Conservation (phyloP, 2,888 invertebrate species). For the Chymomyza amoena region DNA sequence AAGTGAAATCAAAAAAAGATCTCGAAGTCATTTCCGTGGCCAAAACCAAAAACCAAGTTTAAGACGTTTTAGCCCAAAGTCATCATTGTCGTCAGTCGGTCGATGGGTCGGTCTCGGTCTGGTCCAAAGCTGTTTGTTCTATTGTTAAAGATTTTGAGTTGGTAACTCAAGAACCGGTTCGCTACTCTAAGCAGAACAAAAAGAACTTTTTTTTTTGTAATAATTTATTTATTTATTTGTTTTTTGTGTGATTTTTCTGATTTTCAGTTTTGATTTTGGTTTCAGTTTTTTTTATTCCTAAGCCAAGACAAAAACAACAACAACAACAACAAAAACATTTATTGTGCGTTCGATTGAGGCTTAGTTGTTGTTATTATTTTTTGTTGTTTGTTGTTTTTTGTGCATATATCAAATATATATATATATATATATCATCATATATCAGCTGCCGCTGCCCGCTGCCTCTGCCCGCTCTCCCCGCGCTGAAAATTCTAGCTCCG, state of each 20-base stretch:
- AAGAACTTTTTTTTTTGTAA: conserved; percentile 3
- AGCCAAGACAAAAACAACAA: conserved; percentile 16
- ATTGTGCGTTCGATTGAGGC: not conserved
- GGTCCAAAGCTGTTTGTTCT: conserved; percentile 3
- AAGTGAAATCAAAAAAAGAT: conserved; percentile 32
- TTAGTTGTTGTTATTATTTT: conserved; percentile 5
- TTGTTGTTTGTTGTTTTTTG: conserved; percentile 13
- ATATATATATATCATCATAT: conserved; percentile 53
- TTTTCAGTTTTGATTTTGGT: not conserved
- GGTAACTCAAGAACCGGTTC: not conserved
- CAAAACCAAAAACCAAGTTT: conserved; percentile 1
- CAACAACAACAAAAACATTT: no score
- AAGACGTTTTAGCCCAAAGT: conserved; percentile 25
- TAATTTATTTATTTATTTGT: not conserved
- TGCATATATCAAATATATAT: conserved; percentile 35
- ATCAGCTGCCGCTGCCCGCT: conserved; percentile 27
- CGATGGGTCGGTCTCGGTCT: not conserved
- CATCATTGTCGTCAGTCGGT: not conserved
- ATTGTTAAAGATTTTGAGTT: conserved; percentile 27
- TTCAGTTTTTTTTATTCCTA: not conserved
- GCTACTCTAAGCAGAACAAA: not conserved
- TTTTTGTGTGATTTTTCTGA: not conserved
- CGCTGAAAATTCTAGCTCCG: conserved; percentile 62
- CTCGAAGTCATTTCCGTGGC: conserved; percentile 25
- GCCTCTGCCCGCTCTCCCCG: not conserved